phyloP scores from a whole-genome alignment of 2,888 invertebrate genomes.

The Zygogramma bicolorata region DNA sequence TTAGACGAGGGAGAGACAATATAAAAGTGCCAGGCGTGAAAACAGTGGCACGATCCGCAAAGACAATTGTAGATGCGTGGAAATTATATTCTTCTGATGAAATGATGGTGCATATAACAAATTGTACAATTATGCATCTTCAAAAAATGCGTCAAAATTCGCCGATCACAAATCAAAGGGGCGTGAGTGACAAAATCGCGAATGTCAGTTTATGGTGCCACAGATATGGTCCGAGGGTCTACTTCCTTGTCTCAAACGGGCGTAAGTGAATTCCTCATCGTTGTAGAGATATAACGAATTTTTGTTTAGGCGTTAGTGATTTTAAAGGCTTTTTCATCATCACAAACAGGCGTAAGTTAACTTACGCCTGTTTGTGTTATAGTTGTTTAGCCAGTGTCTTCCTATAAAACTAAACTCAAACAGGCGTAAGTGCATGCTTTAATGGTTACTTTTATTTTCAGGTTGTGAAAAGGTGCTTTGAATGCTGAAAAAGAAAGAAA shows the following conservation, averaged over 20 bases:
- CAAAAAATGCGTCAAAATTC: constrained; percentile 23
- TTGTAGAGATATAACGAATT: neutral
- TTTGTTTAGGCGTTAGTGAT: neutral
- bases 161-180: too few species aligned
- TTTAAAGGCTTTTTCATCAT: neutral
- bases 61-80: neutral
- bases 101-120: constrained; percentile 38
- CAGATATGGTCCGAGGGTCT: too few species aligned
- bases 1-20: neutral
- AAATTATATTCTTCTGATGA: constrained; percentile 21
- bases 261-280: neutral
- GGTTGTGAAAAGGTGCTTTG: neutral
- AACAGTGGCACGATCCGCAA: neutral
- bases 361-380: too few species aligned
- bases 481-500: neutral
- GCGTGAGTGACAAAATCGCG: too few species aligned
- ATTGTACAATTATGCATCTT: constrained; percentile 41
- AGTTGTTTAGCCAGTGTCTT: neutral
- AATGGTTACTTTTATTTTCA: neutral
- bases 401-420: neutral
- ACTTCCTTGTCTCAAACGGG: neutral
- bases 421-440: neutral
- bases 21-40: constrained; percentile 1
- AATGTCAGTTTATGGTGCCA: too few species aligned
- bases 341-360: neutral